phyloP scores from a whole-genome alignment of 2,113 vertebrate genomes.

The Calonectris borealis region DNA sequence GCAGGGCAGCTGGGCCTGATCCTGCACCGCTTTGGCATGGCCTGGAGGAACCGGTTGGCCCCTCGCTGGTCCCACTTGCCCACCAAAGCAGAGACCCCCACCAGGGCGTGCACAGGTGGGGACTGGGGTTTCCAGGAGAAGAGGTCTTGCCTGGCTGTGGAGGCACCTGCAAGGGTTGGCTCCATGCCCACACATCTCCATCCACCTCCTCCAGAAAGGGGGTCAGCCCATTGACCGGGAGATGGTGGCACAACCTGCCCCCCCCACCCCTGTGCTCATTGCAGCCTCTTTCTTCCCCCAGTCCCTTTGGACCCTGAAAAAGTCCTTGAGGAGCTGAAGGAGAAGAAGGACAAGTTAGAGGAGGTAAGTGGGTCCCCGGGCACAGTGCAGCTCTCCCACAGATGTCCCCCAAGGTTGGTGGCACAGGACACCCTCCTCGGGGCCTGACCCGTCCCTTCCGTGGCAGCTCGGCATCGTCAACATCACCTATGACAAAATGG shows the following conservation, averaged over 20 bases:
- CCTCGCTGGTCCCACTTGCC: accelerated
- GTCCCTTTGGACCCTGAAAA: slow-evolving; percentile 12
- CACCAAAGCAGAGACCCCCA: neutral
- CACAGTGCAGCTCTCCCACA: accelerated
- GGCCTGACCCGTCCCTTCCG: neutral
- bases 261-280: neutral
- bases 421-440: neutral
- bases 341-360: slow-evolving; percentile 55
- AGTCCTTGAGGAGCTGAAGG: slow-evolving; percentile 41
- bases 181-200: neutral
- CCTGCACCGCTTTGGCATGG: neutral
- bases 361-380: slow-evolving; percentile 25
- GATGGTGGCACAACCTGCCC: neutral
- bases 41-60: neutral
- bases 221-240: neutral
- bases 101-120: no score
- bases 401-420: neutral
- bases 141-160: neutral
- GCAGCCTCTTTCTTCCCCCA: neutral
- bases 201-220: neutral
- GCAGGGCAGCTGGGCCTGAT: neutral
- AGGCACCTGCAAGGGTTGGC: neutral
- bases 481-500: slow-evolving; percentile 8
- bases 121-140: neutral
- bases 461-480: slow-evolving; percentile 61